phyloP scores from a whole-genome alignment of 2,797 vertebrate species.

The Mastacembelus armatus region DNA sequence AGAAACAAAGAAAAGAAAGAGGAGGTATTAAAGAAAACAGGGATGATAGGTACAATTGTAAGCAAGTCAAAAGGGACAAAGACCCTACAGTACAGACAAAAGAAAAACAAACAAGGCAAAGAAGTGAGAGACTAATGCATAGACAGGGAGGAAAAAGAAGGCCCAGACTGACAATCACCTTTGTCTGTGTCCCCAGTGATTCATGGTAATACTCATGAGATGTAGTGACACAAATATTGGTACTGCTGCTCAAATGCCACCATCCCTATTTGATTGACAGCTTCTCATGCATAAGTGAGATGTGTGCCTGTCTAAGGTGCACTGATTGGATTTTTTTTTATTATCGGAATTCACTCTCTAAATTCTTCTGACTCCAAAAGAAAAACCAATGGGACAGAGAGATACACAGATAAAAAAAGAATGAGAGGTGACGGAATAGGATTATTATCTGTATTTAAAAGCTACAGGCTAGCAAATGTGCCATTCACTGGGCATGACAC shows the following conservation, averaged over 20 bases:
- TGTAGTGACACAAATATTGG: slow-evolving; percentile 2
- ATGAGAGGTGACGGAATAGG: slow-evolving; percentile 6
- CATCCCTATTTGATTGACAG: slow-evolving; percentile 15
- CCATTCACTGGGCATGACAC: not conserved
- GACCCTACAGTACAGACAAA: slow-evolving; percentile 1
- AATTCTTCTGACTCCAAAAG: slow-evolving; percentile 6
- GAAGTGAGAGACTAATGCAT: not conserved
- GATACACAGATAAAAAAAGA: not conserved
- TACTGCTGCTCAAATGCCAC: slow-evolving; percentile 23
- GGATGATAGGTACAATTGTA: not conserved
- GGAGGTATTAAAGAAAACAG: not conserved
- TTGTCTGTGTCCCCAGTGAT: not conserved
- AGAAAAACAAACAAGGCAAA: slow-evolving; percentile 10
- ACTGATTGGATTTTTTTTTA: slow-evolving; percentile 21
- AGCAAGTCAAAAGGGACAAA: not conserved
- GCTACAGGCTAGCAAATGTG: slow-evolving; percentile 2
- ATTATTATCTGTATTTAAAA: slow-evolving; percentile 14
- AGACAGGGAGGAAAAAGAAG: not conserved
- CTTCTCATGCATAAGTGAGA: slow-evolving; percentile 15
- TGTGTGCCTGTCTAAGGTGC: not conserved
- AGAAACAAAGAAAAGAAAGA: slow-evolving; percentile 11
- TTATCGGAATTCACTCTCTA: slow-evolving; percentile 17
- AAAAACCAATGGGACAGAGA: not conserved
- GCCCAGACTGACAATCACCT: slow-evolving; percentile 1
- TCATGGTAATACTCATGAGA: slow-evolving; percentile 1